Evolutionary conservation across 2,113 vertebrate genomes (phyloP).

Genomic region (Rhineura floridana): DNA sequence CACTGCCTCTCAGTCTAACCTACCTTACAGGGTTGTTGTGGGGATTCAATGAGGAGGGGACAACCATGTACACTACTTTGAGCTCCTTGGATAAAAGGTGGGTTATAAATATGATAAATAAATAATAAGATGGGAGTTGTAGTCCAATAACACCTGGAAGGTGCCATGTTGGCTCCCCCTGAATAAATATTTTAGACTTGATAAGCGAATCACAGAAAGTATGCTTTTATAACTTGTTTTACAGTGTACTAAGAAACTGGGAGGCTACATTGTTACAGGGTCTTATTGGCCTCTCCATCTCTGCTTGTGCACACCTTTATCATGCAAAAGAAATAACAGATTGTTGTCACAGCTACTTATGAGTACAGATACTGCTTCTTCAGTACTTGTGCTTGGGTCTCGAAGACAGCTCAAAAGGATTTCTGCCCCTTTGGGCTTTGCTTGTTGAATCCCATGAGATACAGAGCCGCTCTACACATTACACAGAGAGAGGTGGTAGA

Average conservation of each 20-base stretch:
- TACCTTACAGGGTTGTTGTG: too few species aligned
- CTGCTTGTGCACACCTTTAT: background rate
- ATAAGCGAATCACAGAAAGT: background rate
- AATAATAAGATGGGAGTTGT: too few species aligned
- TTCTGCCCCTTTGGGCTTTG: background rate
- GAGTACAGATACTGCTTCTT: background rate
- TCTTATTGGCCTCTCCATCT: background rate
- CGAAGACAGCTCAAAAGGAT: background rate
- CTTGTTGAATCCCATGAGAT: background rate
- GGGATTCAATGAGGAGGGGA: too few species aligned
- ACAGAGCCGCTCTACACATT: background rate
- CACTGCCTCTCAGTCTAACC: too few species aligned
- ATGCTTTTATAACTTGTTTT: background rate
- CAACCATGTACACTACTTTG: too few species aligned
- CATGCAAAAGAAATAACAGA: background rate
- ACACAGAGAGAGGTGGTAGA: background rate
- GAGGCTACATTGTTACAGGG: too few species aligned
- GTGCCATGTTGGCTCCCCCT: too few species aligned
- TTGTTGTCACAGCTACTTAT: background rate
- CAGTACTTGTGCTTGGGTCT: background rate
- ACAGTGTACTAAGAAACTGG: background rate
- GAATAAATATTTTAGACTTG: background rate
- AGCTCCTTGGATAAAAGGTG: too few species aligned
- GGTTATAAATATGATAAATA: too few species aligned
- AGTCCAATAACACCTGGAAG: too few species aligned